These are phyloP conservation scores for Graptemys geographica DNA, from an alignment of 2,797 vertebrate species.

Conservation along the genomic window DNA sequence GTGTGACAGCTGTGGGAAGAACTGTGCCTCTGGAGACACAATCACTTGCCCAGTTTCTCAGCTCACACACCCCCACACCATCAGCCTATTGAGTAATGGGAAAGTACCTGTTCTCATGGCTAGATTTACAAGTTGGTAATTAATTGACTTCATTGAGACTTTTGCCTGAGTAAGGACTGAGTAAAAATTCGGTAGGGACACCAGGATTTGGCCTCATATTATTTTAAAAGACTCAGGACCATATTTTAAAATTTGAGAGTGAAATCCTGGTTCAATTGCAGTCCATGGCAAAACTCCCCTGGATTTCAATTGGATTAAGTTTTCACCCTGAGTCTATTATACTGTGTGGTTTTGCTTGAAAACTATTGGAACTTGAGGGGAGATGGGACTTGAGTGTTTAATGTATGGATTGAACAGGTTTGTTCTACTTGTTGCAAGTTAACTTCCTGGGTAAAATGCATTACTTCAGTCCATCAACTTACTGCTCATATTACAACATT, in stretches of 20 bases:
- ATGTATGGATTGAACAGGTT: fast-evolving
- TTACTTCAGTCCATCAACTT: background rate
- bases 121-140: background rate
- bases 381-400: slow-evolving; percentile 9
- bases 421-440: background rate
- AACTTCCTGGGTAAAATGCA: background rate
- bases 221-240: slow-evolving; percentile 9
- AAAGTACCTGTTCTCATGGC: background rate
- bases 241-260: background rate
- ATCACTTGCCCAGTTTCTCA: background rate
- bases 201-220: background rate
- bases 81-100: background rate
- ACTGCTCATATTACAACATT: background rate
- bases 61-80: background rate
- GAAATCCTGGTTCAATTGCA: background rate
- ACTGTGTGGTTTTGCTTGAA: background rate
- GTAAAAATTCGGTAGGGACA: fast-evolving
- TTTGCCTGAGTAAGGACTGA: background rate
- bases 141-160: background rate
- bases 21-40: background rate
- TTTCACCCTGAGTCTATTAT: slow-evolving; percentile 8
- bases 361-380: background rate
- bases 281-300: background rate
- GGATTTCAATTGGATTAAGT: background rate
- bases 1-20: background rate